A percentile compares a stretch with the other conserved stretches of the same genome.
Conservation (phyloP, 2,888 invertebrate genomes). For the Gymnocheta viridis region DNA sequence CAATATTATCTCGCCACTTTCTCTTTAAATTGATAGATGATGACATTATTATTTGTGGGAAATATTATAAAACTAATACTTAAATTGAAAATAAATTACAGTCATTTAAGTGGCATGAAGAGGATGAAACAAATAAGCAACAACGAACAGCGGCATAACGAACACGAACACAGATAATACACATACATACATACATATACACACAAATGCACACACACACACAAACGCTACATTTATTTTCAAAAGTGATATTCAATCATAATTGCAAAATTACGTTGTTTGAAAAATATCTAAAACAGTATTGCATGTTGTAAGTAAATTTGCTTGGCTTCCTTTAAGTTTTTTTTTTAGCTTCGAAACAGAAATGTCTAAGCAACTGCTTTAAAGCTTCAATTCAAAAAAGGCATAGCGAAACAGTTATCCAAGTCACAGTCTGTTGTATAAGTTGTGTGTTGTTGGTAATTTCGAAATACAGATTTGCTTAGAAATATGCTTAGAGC, state of each 20-base stretch:
- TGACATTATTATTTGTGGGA: not conserved
- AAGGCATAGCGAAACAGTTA: not conserved
- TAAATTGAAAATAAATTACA: constrained; percentile 48
- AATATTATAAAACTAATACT: not conserved
- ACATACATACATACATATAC: too few relatives aligned
- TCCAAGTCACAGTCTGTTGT: too few relatives aligned
- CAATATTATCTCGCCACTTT: not conserved
- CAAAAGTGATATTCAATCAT: too few relatives aligned
- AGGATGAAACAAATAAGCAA: not conserved
- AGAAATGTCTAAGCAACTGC: not conserved
- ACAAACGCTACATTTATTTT: not conserved
- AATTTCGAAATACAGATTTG: too few relatives aligned
- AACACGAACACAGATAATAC: too few relatives aligned
- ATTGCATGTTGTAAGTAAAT: not conserved
- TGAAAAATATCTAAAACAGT: not conserved
- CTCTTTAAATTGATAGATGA: constrained; percentile 7
- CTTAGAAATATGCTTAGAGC: too few relatives aligned
- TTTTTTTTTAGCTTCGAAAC: not conserved
- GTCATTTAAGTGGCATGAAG: constrained; percentile 17
- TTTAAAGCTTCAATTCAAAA: not conserved
- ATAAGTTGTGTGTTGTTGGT: too few relatives aligned
- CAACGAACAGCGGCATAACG: not conserved
- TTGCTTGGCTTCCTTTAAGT: not conserved
- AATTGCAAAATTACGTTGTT: not conserved
- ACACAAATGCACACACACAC: too few relatives aligned